Percentiles rank a stretch among this genome's conserved stretches.
Conservation (phyloP, 2,113 vertebrate genomes). For the Amblyornis subalaris region DNA sequence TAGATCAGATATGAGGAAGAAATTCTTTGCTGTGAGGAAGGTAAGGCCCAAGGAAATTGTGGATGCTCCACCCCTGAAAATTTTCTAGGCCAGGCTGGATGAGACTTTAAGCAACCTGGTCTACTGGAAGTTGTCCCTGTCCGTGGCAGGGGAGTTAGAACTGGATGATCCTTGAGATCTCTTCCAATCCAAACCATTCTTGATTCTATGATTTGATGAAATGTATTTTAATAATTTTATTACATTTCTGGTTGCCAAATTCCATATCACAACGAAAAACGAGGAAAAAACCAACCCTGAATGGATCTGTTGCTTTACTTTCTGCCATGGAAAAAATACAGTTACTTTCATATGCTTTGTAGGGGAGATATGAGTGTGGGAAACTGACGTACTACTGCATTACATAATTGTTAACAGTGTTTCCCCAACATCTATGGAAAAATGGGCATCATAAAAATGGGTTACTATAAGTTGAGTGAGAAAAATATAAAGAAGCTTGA, state of each 20-base stretch:
- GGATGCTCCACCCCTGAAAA: background rate
- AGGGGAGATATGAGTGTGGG: background rate
- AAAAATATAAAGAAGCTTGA: background rate
- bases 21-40: background rate
- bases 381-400: background rate
- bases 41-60: background rate
- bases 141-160: background rate
- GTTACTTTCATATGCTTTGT: background rate
- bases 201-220: background rate
- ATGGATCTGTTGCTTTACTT: background rate
- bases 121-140: background rate
- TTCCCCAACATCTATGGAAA: background rate
- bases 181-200: background rate
- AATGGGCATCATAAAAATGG: accelerated
- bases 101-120: background rate
- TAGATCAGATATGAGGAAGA: background rate
- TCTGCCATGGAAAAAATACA: background rate
- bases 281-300: background rate
- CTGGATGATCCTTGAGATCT: background rate
- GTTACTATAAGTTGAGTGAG: background rate
- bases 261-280: background rate
- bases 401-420: background rate
- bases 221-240: background rate
- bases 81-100: background rate
- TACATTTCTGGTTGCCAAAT: background rate